Conservation (phyloP, 2,113 vertebrate species). For the Atrichornis clamosus region DNA sequence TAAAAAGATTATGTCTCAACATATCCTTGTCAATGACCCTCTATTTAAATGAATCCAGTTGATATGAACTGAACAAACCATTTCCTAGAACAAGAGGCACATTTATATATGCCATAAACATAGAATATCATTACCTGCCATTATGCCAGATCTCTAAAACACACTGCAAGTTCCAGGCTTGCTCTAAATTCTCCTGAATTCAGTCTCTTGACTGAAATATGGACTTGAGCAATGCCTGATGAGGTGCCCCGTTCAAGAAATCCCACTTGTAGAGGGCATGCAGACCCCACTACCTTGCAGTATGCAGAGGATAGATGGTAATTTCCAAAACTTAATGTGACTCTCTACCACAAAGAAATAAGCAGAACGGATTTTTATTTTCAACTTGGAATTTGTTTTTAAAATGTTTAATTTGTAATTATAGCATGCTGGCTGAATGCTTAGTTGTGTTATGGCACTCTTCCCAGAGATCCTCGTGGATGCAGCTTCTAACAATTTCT, state of each 20-base stretch:
- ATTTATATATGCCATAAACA: background rate
- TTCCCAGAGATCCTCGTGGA: background rate
- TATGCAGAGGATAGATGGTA: background rate
- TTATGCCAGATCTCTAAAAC: background rate
- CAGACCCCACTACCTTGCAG: background rate
- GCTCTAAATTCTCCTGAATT: background rate
- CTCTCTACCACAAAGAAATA: background rate
- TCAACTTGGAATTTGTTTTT: background rate
- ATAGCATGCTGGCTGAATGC: background rate
- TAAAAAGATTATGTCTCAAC: background rate
- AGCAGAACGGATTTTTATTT: background rate
- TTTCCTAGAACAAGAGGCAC: background rate
- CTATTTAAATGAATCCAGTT: background rate
- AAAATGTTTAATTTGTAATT: constrained; percentile 11
- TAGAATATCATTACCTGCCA: background rate
- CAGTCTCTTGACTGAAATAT: background rate
- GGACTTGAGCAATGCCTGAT: background rate
- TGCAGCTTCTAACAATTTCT: constrained; percentile 1
- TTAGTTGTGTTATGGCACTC: background rate
- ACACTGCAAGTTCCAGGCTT: background rate
- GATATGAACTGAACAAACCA: background rate
- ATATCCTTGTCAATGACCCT: background rate
- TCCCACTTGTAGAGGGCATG: background rate
- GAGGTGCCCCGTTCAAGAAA: background rate
- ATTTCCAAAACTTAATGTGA: background rate